Conservation (phyloP, 2,113 vertebrate species). For the Gadus macrocephalus region DNA sequence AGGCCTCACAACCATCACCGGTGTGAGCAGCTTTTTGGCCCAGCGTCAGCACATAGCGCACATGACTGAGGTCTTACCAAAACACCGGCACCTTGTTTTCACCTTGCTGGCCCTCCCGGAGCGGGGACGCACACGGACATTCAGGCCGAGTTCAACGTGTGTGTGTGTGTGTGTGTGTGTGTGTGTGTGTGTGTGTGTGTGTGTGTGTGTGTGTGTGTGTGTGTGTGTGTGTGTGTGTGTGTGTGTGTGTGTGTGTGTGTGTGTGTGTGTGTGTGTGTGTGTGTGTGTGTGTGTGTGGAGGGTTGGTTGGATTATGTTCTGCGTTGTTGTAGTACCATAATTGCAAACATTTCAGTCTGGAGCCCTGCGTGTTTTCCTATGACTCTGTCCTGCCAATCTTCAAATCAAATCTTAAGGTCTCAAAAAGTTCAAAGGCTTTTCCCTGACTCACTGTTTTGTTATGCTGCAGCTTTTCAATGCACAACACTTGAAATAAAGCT, state of each 20-base stretch:
- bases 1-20: constrained; percentile 13
- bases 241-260: constrained; percentile 2
- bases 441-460: too few species aligned
- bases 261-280: constrained; percentile 12
- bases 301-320: too few species aligned
- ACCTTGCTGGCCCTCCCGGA: constrained; percentile 66
- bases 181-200: constrained; percentile 14
- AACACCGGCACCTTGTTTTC: constrained; percentile 63
- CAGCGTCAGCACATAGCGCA: constrained; percentile 65
- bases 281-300: constrained; percentile 4
- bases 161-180: constrained; percentile 8
- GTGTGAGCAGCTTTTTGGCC: constrained; percentile 46
- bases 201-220: constrained; percentile 7
- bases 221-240: constrained; percentile 10
- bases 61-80: constrained; percentile 67
- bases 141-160: constrained; percentile 26
- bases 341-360: too few species aligned
- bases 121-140: constrained; percentile 37
- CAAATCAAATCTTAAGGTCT: too few species aligned
- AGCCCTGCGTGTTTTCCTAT: too few species aligned
- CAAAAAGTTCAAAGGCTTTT: too few species aligned
- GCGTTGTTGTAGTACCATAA: neutral
- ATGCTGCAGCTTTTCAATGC: too few species aligned
- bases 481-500: too few species aligned
- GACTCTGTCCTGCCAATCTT: too few species aligned